These are phyloP conservation scores for Dendrolimus punctatus DNA, from an alignment of 1,140 invertebrate genomes.

Conservation along the genomic window DNA sequence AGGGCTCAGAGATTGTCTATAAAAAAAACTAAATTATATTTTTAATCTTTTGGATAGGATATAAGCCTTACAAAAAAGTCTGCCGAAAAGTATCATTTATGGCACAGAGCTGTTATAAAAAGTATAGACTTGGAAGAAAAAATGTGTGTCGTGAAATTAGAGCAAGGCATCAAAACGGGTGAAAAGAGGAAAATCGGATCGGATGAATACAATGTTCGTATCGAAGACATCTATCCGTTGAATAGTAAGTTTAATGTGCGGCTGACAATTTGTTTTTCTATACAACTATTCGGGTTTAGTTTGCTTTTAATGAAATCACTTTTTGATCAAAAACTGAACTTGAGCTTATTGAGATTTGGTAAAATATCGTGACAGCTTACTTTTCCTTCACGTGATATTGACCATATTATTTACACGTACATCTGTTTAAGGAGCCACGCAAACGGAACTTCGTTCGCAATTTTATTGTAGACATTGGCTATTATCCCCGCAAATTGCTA, in stretches of 20 bases:
- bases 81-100: constrained; percentile 77
- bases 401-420: too few relatives aligned
- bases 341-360: too few relatives aligned
- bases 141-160: constrained; percentile 76
- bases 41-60: constrained; percentile 31
- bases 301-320: not conserved
- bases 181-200: constrained; percentile 65
- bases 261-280: too few relatives aligned
- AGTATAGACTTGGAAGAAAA: constrained; percentile 73
- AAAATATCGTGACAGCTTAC: too few relatives aligned
- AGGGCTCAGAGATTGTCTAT: too few relatives aligned
- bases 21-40: not conserved
- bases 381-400: too few relatives aligned
- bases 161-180: constrained; percentile 73
- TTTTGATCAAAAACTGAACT: too few relatives aligned
- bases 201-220: constrained; percentile 71
- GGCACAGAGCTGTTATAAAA: constrained; percentile 83
- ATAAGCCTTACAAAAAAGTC: constrained; percentile 47
- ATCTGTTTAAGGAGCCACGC: too few relatives aligned
- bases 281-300: not conserved
- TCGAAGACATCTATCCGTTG: constrained; percentile 78
- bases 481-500: too few relatives aligned
- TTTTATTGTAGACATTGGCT: too few relatives aligned
- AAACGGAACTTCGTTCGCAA: too few relatives aligned
- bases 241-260: constrained; percentile 37